Percentiles rank a stretch among this genome's conserved stretches.
phyloP scores from a whole-genome alignment of 2,797 vertebrate species.

The Cheirogaleus major region DNA sequence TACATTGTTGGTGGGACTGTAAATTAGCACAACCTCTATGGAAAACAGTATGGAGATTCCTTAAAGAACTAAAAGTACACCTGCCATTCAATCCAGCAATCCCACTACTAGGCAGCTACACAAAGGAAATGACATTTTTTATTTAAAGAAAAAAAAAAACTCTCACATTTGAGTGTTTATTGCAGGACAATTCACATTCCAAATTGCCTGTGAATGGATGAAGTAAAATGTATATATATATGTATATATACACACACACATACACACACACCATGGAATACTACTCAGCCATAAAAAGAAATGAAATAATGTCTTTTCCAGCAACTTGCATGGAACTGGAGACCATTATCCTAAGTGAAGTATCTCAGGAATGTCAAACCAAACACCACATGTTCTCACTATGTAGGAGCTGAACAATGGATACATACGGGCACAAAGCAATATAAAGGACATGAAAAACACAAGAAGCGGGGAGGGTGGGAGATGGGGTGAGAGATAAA shows the following conservation, averaged over 20 bases:
- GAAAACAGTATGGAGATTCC: not conserved
- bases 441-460: not conserved
- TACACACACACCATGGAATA: too few relatives aligned
- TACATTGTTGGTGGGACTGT: not conserved
- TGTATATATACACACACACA: too few relatives aligned
- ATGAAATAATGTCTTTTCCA: not conserved
- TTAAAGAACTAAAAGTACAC: not conserved
- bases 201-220: not conserved
- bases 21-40: not conserved
- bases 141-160: not conserved
- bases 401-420: not conserved
- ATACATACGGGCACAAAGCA: not conserved
- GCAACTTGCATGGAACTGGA: not conserved
- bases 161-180: not conserved
- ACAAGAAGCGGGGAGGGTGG: not conserved
- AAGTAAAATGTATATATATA: not conserved
- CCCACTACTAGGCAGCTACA: not conserved
- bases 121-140: not conserved
- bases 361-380: not conserved
- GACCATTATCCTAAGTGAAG: not conserved
- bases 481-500: not conserved
- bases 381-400: not conserved
- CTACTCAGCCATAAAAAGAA: too few relatives aligned
- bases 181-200: not conserved
- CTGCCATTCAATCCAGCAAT: not conserved